A percentile compares a stretch with the other conserved stretches of the same genome.
Conservation (phyloP, 2,888 invertebrate species). For the Troides aeacus region DNA sequence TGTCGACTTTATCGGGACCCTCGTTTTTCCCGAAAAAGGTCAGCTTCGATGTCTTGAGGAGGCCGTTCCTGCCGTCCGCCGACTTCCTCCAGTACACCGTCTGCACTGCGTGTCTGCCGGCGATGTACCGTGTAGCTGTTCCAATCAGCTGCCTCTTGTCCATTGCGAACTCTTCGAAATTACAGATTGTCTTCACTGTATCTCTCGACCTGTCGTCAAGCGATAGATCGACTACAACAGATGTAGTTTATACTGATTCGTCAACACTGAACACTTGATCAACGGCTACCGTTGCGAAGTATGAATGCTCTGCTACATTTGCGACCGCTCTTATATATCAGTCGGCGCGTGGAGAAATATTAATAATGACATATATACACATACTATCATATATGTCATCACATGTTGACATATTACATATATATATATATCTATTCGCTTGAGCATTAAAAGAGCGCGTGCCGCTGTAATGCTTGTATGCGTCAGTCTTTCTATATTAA, state of each 20-base stretch:
- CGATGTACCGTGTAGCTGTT: constrained; percentile 85
- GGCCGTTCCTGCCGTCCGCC: constrained; percentile 68
- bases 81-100: constrained; percentile 87
- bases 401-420: constrained; percentile 7
- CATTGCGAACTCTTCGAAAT: constrained; percentile 44
- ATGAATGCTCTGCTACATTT: neutral
- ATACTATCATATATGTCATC: constrained; percentile 13
- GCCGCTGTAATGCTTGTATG: neutral
- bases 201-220: neutral
- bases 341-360: constrained; percentile 29
- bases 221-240: neutral
- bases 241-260: neutral
- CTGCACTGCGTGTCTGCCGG: constrained; percentile 86
- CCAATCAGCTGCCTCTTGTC: constrained; percentile 82
- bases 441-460: constrained; percentile 16
- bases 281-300: neutral
- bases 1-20: constrained; percentile 65
- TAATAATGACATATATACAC: constrained; percentile 20
- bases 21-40: constrained; percentile 80
- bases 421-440: neutral
- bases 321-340: constrained; percentile 27
- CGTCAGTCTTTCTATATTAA: constrained; percentile 1
- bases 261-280: neutral
- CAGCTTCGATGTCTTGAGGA: constrained; percentile 79
- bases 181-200: neutral